phyloP scores from a whole-genome alignment of 2,888 invertebrate species.

The Dicyrtoma fusca region DNA sequence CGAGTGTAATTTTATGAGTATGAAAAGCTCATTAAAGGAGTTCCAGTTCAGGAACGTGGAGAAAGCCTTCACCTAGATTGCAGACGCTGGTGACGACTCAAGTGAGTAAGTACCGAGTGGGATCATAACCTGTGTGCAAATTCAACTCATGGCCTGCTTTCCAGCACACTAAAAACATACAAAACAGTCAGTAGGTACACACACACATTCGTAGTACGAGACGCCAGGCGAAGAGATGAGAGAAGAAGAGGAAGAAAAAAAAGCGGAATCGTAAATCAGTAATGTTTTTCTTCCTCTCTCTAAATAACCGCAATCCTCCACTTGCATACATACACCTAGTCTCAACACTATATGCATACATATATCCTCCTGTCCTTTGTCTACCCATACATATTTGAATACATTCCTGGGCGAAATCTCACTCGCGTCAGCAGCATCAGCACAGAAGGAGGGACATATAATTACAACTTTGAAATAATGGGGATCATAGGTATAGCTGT shows the following conservation, averaged over 20 bases:
- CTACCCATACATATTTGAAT: too few species aligned
- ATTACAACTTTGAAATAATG: too few species aligned
- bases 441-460: too few species aligned
- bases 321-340: not conserved
- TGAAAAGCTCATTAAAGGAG: constrained; percentile 19
- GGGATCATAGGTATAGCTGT: too few species aligned
- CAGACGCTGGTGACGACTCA: not conserved
- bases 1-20: constrained; percentile 27
- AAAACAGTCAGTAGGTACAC: too few species aligned
- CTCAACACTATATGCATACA: too few species aligned
- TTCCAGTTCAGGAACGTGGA: not conserved
- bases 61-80: constrained; percentile 13
- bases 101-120: not conserved
- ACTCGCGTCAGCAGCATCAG: not conserved
- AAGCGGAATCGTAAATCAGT: constrained; percentile 5
- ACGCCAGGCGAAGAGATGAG: too few species aligned
- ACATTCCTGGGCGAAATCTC: not conserved
- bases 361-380: too few species aligned
- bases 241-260: not conserved
- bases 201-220: not conserved
- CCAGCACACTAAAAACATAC: not conserved
- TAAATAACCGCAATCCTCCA: not conserved
- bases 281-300: constrained; percentile 1
- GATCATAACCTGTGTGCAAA: constrained; percentile 14
- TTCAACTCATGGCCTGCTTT: not conserved